These are phyloP conservation scores for Cyprinodon variegatus DNA, from an alignment of 2,113 vertebrate genomes.

Conservation along the genomic window DNA sequence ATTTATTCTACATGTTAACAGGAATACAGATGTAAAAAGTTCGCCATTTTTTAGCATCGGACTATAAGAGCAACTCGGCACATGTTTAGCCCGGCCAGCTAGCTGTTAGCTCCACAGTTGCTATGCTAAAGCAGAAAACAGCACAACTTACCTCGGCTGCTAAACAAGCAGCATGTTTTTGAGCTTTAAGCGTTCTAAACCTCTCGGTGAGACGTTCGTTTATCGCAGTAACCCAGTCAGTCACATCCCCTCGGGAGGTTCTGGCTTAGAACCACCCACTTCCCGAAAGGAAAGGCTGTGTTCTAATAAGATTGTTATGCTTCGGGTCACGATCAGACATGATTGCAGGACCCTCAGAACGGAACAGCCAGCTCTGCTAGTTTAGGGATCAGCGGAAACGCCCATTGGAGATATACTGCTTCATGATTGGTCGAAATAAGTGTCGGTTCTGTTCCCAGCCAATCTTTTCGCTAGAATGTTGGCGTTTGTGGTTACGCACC, in stretches of 20 bases:
- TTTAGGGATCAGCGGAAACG: not conserved
- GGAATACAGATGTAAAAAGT: not conserved
- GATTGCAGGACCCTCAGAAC: not conserved
- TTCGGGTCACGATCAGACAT: not conserved
- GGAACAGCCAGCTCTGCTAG: accelerated
- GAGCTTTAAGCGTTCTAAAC: not conserved
- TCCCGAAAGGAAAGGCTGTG: slow-evolving; percentile 50
- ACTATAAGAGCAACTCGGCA: not conserved
- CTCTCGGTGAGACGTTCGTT: no score
- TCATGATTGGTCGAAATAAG: slow-evolving; percentile 1
- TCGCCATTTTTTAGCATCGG: not conserved
- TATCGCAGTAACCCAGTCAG: no score
- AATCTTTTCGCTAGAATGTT: not conserved
- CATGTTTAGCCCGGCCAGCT: slow-evolving; percentile 1
- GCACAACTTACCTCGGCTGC: slow-evolving; percentile 31
- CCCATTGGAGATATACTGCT: accelerated
- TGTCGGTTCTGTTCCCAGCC: slow-evolving; percentile 9
- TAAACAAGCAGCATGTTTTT: not conserved
- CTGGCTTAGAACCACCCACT: slow-evolving; percentile 36
- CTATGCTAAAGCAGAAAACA: not conserved
- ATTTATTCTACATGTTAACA: not conserved
- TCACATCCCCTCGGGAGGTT: not conserved
- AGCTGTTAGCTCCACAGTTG: slow-evolving; percentile 24
- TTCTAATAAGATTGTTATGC: not conserved
- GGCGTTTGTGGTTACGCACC: not conserved